These are phyloP conservation scores for Bradynema listronoti DNA, from an alignment of 1,140 invertebrate species.

Conservation along the genomic window DNA sequence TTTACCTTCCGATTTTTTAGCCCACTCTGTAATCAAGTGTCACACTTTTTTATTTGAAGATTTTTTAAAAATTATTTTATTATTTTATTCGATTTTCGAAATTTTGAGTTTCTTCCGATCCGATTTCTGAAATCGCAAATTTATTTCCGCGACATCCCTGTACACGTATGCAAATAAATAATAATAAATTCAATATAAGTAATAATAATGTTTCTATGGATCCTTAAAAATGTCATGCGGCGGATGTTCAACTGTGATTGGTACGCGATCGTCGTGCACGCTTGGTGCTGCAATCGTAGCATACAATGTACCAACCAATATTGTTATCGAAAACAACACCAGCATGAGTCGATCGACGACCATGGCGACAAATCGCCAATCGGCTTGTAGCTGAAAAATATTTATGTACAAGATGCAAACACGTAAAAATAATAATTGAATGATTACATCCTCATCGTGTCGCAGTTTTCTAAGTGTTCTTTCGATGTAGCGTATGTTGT, in stretches of 20 bases:
- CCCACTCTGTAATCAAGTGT: too few species aligned
- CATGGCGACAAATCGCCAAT: conserved; percentile 99
- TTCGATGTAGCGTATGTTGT: conserved; percentile 49
- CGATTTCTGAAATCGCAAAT: too few species aligned
- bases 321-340: conserved; percentile 91
- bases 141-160: too few species aligned
- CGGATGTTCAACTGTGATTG: conserved; percentile 23
- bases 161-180: too few species aligned
- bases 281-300: conserved; percentile 83
- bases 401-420: too few species aligned
- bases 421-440: background rate
- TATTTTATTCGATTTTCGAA: too few species aligned
- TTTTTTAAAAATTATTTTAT: too few species aligned
- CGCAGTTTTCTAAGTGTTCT: conserved; percentile 20
- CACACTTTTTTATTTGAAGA: too few species aligned
- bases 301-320: conserved; percentile 81
- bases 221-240: background rate
- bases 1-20: too few species aligned
- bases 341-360: conserved; percentile 93
- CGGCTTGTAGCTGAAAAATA: conserved; percentile 81
- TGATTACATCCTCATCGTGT: conserved; percentile 32
- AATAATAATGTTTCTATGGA: too few species aligned
- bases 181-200: too few species aligned
- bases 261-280: conserved; percentile 29
- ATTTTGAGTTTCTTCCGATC: too few species aligned